phyloP scores from a whole-genome alignment of 2,113 vertebrate genomes.

The Rhynchomys soricoides region DNA sequence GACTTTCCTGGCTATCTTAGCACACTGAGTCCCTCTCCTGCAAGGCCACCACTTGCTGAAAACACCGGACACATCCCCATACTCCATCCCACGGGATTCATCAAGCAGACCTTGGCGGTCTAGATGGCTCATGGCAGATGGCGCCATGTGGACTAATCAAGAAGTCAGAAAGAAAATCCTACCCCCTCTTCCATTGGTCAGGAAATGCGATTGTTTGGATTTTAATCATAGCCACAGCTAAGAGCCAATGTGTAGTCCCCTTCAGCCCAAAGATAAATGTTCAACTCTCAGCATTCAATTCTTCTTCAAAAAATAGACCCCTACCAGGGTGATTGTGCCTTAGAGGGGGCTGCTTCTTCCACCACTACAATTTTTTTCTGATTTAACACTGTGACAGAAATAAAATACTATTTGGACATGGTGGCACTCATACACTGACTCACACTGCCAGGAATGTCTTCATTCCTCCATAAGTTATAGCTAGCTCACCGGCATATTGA shows the following conservation, averaged over 20 bases:
- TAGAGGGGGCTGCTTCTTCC: conserved; percentile 76
- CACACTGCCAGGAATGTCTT: conserved; percentile 80
- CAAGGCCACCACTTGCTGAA: background rate
- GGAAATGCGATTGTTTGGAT: conserved; percentile 69
- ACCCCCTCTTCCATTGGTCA: conserved; percentile 77
- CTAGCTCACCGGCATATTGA: conserved; percentile 81
- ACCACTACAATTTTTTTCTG: conserved; percentile 82
- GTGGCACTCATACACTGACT: conserved; percentile 75
- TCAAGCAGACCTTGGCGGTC: conserved; percentile 76
- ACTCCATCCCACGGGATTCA: conserved; percentile 62
- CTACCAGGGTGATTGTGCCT: conserved; percentile 57
- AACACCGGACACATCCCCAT: background rate
- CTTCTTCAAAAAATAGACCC: conserved; percentile 55
- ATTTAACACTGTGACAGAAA: conserved; percentile 83
- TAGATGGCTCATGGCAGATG: conserved; percentile 76
- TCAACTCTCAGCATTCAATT: conserved; percentile 77
- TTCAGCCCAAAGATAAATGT: conserved; percentile 80
- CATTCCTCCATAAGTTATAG: conserved; percentile 84
- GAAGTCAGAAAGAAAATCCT: conserved; percentile 82
- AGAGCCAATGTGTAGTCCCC: conserved; percentile 74
- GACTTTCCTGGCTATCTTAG: background rate
- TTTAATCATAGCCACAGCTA: conserved; percentile 78
- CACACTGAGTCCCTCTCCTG: background rate
- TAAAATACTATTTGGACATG: conserved; percentile 76
- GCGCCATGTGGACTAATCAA: conserved; percentile 82